These are phyloP conservation scores for Galemys pyrenaicus DNA, from an alignment of 2,113 vertebrate species.

Conservation along the genomic window DNA sequence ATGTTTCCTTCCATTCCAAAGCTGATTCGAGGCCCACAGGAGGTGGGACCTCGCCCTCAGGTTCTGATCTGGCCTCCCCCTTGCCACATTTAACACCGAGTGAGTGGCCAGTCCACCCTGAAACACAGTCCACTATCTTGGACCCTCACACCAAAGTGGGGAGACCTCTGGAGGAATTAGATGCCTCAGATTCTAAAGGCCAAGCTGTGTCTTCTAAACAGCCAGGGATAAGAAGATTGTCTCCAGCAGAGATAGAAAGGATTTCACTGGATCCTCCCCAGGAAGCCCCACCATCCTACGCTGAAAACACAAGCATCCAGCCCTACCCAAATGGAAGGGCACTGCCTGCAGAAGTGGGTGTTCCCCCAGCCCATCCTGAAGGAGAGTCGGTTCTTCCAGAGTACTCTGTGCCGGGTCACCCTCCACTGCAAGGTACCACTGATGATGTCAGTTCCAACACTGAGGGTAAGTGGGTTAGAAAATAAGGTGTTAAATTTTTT, in stretches of 20 bases:
- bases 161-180: background rate
- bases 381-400: conserved; percentile 4
- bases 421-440: conserved; percentile 75
- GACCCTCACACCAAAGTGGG: background rate
- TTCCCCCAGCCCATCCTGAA: background rate
- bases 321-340: background rate
- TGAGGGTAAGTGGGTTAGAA: conserved; percentile 86
- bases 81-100: background rate
- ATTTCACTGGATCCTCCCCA: background rate
- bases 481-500: background rate
- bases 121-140: background rate
- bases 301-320: background rate
- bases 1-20: background rate
- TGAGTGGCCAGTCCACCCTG: background rate
- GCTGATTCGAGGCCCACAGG: background rate
- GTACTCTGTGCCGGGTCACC: conserved; percentile 52
- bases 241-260: background rate
- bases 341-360: conserved; percentile 51
- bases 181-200: background rate
- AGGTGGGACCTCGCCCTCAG: background rate
- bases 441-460: conserved; percentile 89
- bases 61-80: conserved; percentile 46
- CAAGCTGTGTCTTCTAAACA: background rate
- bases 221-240: fast-evolving
- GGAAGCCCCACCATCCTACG: background rate